A percentile compares a stretch with the other conserved stretches of the same genome.
These are phyloP conservation scores for Anolis apletophallus DNA, from an alignment of 2,797 vertebrate genomes.

Conservation along the genomic window DNA sequence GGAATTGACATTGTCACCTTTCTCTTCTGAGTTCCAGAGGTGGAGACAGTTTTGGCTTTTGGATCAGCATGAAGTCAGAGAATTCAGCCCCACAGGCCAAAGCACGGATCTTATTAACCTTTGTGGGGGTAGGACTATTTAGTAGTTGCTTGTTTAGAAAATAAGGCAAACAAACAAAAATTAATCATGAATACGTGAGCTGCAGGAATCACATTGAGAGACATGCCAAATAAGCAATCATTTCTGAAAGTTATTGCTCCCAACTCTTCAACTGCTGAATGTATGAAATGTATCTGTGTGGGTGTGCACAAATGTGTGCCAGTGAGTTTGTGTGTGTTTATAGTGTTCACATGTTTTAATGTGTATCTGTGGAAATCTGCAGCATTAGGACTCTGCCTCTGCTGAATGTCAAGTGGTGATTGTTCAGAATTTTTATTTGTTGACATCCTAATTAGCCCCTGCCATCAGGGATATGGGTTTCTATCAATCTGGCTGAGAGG, in stretches of 20 bases:
- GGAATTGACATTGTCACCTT: conserved; percentile 65
- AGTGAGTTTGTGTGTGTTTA: not conserved
- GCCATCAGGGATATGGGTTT: not conserved
- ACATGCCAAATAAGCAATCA: conserved; percentile 13
- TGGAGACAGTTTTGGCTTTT: conserved; percentile 79
- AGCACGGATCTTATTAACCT: conserved; percentile 73
- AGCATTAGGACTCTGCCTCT: not conserved
- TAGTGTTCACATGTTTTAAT: conserved; percentile 12
- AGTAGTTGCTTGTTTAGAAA: conserved; percentile 55
- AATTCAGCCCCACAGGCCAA: conserved; percentile 49
- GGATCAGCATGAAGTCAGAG: conserved; percentile 64
- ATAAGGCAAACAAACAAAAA: not conserved
- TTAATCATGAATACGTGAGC: not conserved
- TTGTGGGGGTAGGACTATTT: conserved; percentile 36
- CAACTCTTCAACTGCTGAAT: conserved; percentile 27
- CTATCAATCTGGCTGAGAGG: not conserved
- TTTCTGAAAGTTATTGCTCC: conserved; percentile 21
- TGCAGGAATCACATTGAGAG: conserved; percentile 29
- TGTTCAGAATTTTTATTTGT: conserved; percentile 22
- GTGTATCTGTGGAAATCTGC: conserved; percentile 21
- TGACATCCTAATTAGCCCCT: conserved; percentile 3
- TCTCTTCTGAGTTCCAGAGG: conserved; percentile 50
- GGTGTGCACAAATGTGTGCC: not conserved
- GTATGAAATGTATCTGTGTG: conserved; percentile 12
- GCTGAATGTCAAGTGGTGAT: not conserved